phyloP scores from a whole-genome alignment of 2,888 invertebrate species.

The Drosophila paracracens region DNA sequence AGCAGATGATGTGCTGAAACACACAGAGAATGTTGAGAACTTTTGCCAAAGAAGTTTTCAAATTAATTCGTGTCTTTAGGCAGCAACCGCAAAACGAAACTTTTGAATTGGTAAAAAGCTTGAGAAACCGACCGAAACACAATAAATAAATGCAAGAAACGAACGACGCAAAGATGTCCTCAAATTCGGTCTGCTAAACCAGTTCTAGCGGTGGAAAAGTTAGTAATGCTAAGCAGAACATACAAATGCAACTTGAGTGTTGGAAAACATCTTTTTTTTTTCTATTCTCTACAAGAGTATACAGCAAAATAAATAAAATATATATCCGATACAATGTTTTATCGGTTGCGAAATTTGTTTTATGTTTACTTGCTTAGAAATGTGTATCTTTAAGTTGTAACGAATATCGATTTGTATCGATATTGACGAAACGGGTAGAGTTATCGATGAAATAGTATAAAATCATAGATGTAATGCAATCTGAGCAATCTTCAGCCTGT shows the following conservation, averaged over 20 bases:
- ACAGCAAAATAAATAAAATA: too few relatives aligned
- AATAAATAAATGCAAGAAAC: conserved; percentile 52
- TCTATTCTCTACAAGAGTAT: too few relatives aligned
- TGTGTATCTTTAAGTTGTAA: not conserved
- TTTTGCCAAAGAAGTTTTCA: conserved; percentile 57
- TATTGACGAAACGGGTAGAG: not conserved
- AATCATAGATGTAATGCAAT: too few relatives aligned
- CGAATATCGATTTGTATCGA: not conserved
- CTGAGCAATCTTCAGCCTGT: not conserved
- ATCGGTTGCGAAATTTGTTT: not conserved
- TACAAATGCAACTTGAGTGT: not conserved
- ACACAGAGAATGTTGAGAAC: conserved; percentile 25
- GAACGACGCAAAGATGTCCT: conserved; percentile 16
- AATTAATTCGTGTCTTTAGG: conserved; percentile 67
- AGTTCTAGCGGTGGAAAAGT: not conserved
- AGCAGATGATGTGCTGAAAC: conserved; percentile 1
- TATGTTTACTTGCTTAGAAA: not conserved
- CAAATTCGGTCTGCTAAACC: not conserved
- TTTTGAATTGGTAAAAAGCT: conserved; percentile 41
- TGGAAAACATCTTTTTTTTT: not conserved
- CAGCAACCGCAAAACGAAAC: conserved; percentile 54
- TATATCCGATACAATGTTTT: too few relatives aligned
- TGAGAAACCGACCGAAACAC: conserved; percentile 26
- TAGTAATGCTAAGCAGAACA: not conserved
- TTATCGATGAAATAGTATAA: not conserved